Base-by-base conservation (phyloP, 2,113 vertebrate genomes). In the Lathamus discolor region DNA sequence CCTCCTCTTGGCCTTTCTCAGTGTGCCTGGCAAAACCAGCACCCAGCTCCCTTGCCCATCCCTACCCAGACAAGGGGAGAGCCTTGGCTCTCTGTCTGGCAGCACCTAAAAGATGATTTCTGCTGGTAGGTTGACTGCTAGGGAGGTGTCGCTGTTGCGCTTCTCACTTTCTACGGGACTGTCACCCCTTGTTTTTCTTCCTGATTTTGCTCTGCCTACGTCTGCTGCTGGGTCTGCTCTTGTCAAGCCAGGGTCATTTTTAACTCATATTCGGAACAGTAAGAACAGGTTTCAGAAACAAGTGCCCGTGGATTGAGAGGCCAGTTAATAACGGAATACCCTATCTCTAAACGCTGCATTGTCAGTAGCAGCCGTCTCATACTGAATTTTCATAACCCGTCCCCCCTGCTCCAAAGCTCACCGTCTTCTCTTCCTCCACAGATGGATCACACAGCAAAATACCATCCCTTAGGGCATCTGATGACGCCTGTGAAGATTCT, bases 391-490 rank as follows among this genome's bases (percentile, higher is more conserved):
- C 9, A 44, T 20, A 46, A 27, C 28, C 17, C 55, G n/a, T 20
- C 33, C 13, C 13, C 55, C 33, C 55, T n/a, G 33, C 55, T 59
- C 24, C 7, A 39, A 68, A 23, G 46, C 61, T 54, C 76, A 91
- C 62, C 48, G 29, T 9, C n/a, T 80, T 69, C 75, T 86, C 75
- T 86, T 91, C 52, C 68, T 74, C 82, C 89, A 91, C 24, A 80
- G 20, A 1, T 41, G 61, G n/a, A 86, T 6, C 46, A 41, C 39
- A 16, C 75, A 86, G 8, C 52, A 86, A 39, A 91, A 48, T 11
- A 67, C 52, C 68, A 74, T 74, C 10, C 83, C 89, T 39, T 39
- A 39, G 39, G 39, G 11, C 39, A 39, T 39, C 39, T 39, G 39
- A 39, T 39, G 39, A 39, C 39, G 10, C 39, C 39, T 39, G 11